These are phyloP conservation scores for Alcedo atthis DNA, from an alignment of 2,797 vertebrate species.

Conservation along the genomic window DNA sequence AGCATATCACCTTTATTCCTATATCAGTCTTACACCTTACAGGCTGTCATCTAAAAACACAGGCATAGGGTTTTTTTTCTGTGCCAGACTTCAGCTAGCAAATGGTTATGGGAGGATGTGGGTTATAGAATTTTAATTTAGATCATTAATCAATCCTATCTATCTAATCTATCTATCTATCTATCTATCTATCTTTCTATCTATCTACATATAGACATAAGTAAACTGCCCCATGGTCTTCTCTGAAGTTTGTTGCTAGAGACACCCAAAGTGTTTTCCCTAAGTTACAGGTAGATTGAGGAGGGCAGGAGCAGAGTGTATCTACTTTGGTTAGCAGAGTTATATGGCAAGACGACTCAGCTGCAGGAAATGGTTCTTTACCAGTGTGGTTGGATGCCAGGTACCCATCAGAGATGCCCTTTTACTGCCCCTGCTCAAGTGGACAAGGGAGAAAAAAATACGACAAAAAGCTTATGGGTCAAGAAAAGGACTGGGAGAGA, in stretches of 20 bases:
- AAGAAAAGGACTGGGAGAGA: neutral
- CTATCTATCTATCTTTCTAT: too few species aligned
- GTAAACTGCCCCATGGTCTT: neutral
- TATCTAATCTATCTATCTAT: too few species aligned
- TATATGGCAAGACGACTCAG: neutral
- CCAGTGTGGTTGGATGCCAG: neutral
- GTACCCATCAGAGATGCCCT: neutral
- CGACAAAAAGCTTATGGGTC: neutral
- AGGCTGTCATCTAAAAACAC: constrained; percentile 36
- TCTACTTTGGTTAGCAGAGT: neutral
- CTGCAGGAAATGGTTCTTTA: neutral
- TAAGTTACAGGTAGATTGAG: neutral
- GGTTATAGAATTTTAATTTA: neutral
- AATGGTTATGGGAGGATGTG: neutral
- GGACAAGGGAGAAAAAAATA: neutral
- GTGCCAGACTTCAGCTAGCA: neutral
- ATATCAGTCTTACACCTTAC: constrained; percentile 13
- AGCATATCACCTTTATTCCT: constrained; percentile 46
- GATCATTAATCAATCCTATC: neutral
- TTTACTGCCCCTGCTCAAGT: neutral
- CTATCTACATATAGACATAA: neutral
- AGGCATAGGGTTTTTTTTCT: neutral
- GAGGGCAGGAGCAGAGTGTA: neutral
- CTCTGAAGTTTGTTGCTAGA: neutral
- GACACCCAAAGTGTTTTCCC: neutral